Evolutionary conservation across 2,113 vertebrate species (phyloP).

Genomic region (Pelobates fuscus): DNA sequence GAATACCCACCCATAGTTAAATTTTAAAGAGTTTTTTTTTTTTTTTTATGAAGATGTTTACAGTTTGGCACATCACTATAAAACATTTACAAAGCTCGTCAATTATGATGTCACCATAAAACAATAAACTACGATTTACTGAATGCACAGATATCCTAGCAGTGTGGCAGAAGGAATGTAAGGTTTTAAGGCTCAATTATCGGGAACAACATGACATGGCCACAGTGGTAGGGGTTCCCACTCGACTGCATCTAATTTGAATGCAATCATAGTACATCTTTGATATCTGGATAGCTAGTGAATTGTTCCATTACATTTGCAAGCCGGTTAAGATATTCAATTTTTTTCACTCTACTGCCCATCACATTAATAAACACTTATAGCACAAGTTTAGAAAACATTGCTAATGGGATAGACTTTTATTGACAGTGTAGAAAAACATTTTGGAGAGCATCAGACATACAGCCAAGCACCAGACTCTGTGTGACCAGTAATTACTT

Average conservation of each 20-base stretch:
- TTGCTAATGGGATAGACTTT: background rate
- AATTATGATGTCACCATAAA: too few species aligned
- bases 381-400: slow-evolving; percentile 32
- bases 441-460: slow-evolving; percentile 22
- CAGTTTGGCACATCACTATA: too few species aligned
- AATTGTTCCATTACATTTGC: slow-evolving; percentile 53
- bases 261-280: slow-evolving; percentile 41
- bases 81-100: too few species aligned
- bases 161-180: slow-evolving; percentile 8
- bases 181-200: slow-evolving; percentile 27
- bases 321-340: slow-evolving; percentile 9
- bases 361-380: slow-evolving; percentile 41
- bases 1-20: too few species aligned
- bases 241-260: slow-evolving; percentile 14
- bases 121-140: too few species aligned
- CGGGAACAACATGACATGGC: slow-evolving; percentile 15
- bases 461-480: slow-evolving; percentile 12
- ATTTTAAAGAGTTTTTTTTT: too few species aligned
- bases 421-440: slow-evolving; percentile 45
- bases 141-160: background rate
- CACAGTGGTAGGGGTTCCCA: slow-evolving; percentile 10
- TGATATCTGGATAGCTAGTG: slow-evolving; percentile 13
- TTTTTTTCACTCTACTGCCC: background rate
- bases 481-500: slow-evolving; percentile 51
- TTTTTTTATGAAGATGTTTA: too few species aligned